Evolutionary conservation across 2,113 vertebrate genomes (phyloP), one percentile per base, ranked within the genome.

Genomic region (Microcebus murinus): DNA sequence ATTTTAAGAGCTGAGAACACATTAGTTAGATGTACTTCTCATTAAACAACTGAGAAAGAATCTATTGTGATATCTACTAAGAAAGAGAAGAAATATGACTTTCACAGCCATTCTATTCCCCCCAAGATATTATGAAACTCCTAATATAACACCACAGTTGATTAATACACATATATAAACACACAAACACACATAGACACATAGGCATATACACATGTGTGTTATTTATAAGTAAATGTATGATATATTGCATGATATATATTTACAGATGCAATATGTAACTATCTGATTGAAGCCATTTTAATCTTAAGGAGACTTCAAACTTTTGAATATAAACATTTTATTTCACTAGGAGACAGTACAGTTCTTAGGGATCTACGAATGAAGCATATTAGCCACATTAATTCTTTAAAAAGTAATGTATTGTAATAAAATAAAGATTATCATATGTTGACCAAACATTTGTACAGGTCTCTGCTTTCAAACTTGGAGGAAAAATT

Each of bases 231-330:
- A 31, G 7, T 52, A 7, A 6, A 12, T 63, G 55, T 48, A 3
- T 34, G 0, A 57, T 67, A 55, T 25, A 36, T 45, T 36, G 3
- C 31, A 29, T 67, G 34, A 45, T 23, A 55, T 23, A 36, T 34
- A 85, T 71, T 79, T 55, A 55, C 6, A 90, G 21, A 82, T 82
- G 8, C 12, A 65, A 76, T 68, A 59, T 42, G 8, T 77, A 91
- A 71, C 39, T 71, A n/a, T 59, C 17, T 77, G 27, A 73, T 45
- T 81, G 2, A 81, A 89, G 39, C 31, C 18, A 25, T 80, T 83
- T 94, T 91, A 42, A 90, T 45, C 42, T 82, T 77, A 77, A 70
- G 12, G 25, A 92, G 18, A 93, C 48, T 77, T 70, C 20, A 88
- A 83, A 18, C 4, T 65, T 8, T 92, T 36, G 8, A 83, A 93